Conservation (phyloP, 2,888 invertebrate genomes). For the Pilophorus perplexus region DNA sequence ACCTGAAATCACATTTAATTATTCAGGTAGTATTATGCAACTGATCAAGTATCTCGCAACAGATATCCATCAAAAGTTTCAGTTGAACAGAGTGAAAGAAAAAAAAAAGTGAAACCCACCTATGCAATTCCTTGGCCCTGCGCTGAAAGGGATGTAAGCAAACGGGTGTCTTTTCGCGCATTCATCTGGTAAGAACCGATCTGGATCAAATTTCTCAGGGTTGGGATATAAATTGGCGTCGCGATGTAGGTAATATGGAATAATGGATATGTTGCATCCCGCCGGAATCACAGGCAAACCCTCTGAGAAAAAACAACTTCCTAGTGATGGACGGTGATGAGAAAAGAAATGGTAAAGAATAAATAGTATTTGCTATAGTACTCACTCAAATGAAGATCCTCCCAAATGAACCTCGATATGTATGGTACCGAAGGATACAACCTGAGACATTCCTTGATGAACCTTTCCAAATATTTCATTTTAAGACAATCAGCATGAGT, state of each 20-base stretch:
- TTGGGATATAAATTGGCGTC: conserved; percentile 53
- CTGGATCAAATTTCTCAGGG: conserved; percentile 55
- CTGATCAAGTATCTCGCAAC: too few relatives aligned
- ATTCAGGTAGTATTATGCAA: too few relatives aligned
- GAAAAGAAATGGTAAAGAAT: background rate
- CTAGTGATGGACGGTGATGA: background rate
- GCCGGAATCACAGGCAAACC: conserved; percentile 47
- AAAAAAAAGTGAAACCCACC: conserved; percentile 46
- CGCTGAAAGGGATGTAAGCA: conserved; percentile 55
- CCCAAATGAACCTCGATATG: conserved; percentile 46
- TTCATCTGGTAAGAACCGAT: conserved; percentile 54
- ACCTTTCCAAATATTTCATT: too few relatives aligned
- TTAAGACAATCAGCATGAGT: conserved; percentile 47
- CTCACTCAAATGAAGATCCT: conserved; percentile 43
- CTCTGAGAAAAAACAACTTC: conserved; percentile 40
- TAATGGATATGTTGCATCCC: conserved; percentile 47
- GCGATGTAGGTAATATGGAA: conserved; percentile 51
- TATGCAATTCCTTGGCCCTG: conserved; percentile 55
- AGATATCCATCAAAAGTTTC: too few relatives aligned
- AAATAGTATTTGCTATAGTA: background rate
- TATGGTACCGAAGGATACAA: conserved; percentile 50
- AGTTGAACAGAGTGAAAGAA: too few relatives aligned
- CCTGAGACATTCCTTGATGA: conserved; percentile 49
- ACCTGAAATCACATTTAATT: too few relatives aligned
- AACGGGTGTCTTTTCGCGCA: conserved; percentile 53